Percentiles rank a stretch among this genome's conserved stretches.
Evolutionary conservation across 2,888 invertebrate species (phyloP).

Genomic region (Tenthredo notha): DNA sequence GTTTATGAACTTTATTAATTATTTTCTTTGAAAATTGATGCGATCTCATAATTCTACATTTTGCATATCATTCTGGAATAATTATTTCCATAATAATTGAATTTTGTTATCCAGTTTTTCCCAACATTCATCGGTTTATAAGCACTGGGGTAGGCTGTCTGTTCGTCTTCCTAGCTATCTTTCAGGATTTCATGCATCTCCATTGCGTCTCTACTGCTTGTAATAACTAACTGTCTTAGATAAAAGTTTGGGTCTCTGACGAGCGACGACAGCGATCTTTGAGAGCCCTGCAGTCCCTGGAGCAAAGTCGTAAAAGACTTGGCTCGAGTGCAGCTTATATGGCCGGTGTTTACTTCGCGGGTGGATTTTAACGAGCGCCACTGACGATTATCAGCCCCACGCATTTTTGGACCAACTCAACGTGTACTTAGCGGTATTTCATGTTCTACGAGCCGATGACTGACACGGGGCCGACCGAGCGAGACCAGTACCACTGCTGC

Average conservation of each 20-base stretch:
- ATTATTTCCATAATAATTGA: not conserved
- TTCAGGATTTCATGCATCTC: not conserved
- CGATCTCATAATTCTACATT: not conserved
- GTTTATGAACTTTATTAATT: no score
- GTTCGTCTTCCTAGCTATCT: not conserved
- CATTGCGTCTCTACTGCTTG: not conserved
- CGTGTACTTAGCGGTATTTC: slow-evolving; percentile 27
- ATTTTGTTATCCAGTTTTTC: not conserved
- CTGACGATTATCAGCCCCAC: slow-evolving; percentile 39
- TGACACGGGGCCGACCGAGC: slow-evolving; percentile 24
- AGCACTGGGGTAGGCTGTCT: not conserved
- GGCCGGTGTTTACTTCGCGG: slow-evolving; percentile 22
- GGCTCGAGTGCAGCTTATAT: not conserved
- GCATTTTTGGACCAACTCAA: slow-evolving; percentile 29
- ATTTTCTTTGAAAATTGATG: no score
- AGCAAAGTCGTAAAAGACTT: slow-evolving; percentile 6
- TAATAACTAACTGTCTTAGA: slow-evolving; percentile 2
- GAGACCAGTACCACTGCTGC: not conserved
- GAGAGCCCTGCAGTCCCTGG: not conserved
- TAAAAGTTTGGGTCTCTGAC: not conserved
- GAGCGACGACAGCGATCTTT: slow-evolving; percentile 4
- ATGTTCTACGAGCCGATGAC: slow-evolving; percentile 40
- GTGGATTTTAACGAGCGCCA: slow-evolving; percentile 17
- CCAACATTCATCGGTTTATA: not conserved
- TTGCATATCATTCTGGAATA: not conserved